Base-by-base conservation (phyloP, 2,888 invertebrate species). In the Melikaiella ostensackeni region DNA sequence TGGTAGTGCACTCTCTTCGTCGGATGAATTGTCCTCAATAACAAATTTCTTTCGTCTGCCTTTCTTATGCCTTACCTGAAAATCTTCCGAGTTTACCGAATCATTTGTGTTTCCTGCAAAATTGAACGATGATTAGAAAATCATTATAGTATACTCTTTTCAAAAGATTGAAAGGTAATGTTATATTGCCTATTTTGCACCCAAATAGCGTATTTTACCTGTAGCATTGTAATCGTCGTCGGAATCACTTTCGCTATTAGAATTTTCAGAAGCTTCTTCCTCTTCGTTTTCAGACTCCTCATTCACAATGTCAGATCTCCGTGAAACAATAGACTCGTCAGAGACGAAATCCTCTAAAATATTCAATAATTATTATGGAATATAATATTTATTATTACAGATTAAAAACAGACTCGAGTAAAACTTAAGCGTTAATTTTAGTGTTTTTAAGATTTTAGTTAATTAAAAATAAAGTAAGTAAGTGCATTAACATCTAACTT, bases 1-100 rank as follows among this genome's bases (percentile, higher is more conserved):
- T 21, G 9, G 55, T 21, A 4, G 9, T 19, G 11, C 9, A 63
- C 30, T 62, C 27, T 62, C 62, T 33, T 62, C 62, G 16, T 63
- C 63, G n/a, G 35, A n/a, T n/a, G 63, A 38, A n/a, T 21, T n/a
- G 13, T 63, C 63, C 1, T 38, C 35, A 42, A 66, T 66, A 24
- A 42, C 24, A 42, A 66, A 66, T 63, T 38, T 63, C 7, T 38
- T 38, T 13, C 6, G 11, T 63, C 8, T 38, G 11, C 5, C 38
- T 6, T 35, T 21, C 6, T 38, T 63, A 5, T 13, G 21, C 33
- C 13, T 63, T 11, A 38, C 4, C n/a, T n/a, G 63, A 6, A 33
- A 9, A 57, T 57, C n/a, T 7, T 38, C 35, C 7, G n/a, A 33
- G 2, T 8, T 3, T 16, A 9, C 61, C 9, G 33, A 62, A 35